These are phyloP conservation scores for Pipistrellus pipistrellus DNA, from an alignment of 2,797 vertebrate genomes.

Conservation along the genomic window DNA sequence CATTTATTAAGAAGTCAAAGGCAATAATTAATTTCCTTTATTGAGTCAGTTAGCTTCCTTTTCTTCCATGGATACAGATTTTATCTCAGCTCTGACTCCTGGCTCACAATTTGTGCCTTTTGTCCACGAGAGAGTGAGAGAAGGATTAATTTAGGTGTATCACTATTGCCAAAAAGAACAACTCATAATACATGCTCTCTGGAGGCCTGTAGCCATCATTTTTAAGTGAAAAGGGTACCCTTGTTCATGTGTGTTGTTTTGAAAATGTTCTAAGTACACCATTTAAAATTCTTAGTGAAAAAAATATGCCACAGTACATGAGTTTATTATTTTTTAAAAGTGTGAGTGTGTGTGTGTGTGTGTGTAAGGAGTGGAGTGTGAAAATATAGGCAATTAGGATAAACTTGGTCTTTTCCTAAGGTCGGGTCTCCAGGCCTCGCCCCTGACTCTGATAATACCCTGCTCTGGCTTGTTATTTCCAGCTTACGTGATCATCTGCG, in stretches of 20 bases:
- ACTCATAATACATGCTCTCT: not conserved
- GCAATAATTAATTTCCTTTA: constrained; percentile 28
- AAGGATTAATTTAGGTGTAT: not conserved
- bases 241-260: constrained; percentile 29
- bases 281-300: constrained; percentile 42
- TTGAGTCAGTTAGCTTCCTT: constrained; percentile 35
- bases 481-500: not conserved
- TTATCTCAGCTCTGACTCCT: not conserved
- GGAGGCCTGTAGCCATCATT: not conserved
- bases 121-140: not conserved
- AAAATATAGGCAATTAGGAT: not conserved
- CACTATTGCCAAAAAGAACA: not conserved
- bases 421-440: not conserved
- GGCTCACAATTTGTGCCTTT: constrained; percentile 32
- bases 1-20: constrained; percentile 53
- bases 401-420: not conserved
- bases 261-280: not conserved
- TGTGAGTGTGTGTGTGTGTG: not conserved
- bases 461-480: constrained; percentile 8
- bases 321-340: not conserved
- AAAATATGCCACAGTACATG: not conserved
- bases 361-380: not conserved
- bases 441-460: not conserved
- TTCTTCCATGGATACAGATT: constrained; percentile 37
- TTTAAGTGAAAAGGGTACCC: not conserved